These are phyloP conservation scores for Germaria angustata DNA, from an alignment of 2,888 invertebrate genomes.

Conservation along the genomic window DNA sequence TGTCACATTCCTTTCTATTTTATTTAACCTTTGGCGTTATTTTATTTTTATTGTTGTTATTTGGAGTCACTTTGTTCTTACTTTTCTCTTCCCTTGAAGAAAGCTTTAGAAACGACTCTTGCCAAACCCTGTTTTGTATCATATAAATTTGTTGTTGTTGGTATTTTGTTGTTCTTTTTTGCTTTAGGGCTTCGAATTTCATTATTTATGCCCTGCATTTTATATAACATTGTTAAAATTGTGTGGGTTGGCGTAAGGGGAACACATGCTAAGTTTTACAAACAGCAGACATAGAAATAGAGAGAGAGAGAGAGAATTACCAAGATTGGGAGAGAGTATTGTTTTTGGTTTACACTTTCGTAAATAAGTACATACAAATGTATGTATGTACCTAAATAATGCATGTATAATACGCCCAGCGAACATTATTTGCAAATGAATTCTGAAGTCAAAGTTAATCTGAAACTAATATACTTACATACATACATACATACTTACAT, in stretches of 20 bases:
- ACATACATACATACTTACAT: too few relatives aligned
- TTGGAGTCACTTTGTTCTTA: too few relatives aligned
- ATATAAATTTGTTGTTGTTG: too few relatives aligned
- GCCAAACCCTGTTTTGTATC: not conserved
- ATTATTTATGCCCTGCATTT: conserved; percentile 35
- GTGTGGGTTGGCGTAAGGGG: not conserved
- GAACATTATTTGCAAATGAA: too few relatives aligned
- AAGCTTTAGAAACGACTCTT: not conserved
- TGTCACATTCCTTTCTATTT: too few relatives aligned
- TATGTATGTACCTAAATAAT: not conserved
- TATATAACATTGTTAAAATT: not conserved
- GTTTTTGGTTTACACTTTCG: not conserved
- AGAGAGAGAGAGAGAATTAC: not conserved
- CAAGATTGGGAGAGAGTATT: too few relatives aligned
- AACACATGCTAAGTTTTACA: not conserved
- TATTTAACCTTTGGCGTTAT: too few relatives aligned
- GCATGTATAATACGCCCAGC: not conserved
- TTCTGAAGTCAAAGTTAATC: too few relatives aligned
- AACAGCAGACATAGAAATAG: too few relatives aligned
- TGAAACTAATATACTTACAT: too few relatives aligned
- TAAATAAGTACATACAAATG: not conserved
- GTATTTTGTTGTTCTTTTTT: not conserved
- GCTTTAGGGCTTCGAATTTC: conserved; percentile 14
- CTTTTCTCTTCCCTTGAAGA: not conserved
- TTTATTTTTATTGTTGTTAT: too few relatives aligned